Evolutionary conservation across 1,140 invertebrate species (phyloP).

Genomic region (Oryctes rhinoceros): DNA sequence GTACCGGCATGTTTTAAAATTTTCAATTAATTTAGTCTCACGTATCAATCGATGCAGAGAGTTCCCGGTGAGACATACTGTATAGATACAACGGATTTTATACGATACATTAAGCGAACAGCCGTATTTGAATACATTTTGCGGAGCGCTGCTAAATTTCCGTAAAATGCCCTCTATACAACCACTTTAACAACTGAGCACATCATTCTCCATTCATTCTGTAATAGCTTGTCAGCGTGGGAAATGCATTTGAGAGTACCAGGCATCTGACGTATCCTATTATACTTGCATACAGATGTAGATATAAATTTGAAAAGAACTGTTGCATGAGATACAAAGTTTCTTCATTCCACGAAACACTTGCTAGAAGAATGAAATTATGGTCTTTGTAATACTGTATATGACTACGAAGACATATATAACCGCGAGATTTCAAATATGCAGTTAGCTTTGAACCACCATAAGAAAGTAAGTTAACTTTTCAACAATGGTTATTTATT

Average conservation of each 20-base stretch:
- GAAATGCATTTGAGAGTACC: constrained; percentile 14
- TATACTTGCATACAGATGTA: constrained; percentile 27
- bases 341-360: no score
- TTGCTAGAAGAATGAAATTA: no score
- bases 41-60: no score
- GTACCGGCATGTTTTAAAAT: background rate
- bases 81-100: background rate
- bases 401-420: no score
- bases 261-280: background rate
- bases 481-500: no score
- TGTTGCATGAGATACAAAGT: background rate
- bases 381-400: no score
- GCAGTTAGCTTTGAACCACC: no score
- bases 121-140: background rate
- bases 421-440: no score
- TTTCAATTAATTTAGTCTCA: background rate
- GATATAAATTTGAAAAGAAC: background rate
- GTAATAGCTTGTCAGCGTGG: constrained; percentile 12
- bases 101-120: background rate
- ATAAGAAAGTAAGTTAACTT: no score
- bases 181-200: background rate
- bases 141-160: background rate
- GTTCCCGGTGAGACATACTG: no score
- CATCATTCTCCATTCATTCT: constrained; percentile 29
- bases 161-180: background rate